These are phyloP conservation scores for Stomorhina lunata DNA, from an alignment of 2,888 invertebrate species.

Conservation along the genomic window DNA sequence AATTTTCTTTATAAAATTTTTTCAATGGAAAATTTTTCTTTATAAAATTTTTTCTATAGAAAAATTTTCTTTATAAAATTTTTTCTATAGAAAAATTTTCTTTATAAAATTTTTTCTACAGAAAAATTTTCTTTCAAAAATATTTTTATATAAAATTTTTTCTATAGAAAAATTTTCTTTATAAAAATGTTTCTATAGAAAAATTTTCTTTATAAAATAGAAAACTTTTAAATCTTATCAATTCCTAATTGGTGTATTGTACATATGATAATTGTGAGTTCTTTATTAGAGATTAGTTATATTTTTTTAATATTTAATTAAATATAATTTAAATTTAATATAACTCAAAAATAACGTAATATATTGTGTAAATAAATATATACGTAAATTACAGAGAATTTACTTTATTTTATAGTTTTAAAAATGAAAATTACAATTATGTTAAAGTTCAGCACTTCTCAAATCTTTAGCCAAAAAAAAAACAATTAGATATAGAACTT, in stretches of 20 bases:
- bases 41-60: too few relatives aligned
- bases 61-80: too few relatives aligned
- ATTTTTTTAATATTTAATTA: background rate
- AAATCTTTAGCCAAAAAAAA: background rate
- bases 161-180: too few relatives aligned
- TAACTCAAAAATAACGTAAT: constrained; percentile 6
- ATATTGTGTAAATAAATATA: constrained; percentile 30
- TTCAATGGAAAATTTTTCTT: too few relatives aligned
- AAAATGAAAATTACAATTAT: background rate
- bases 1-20: too few relatives aligned
- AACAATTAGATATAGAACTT: background rate
- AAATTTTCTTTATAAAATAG: too few relatives aligned
- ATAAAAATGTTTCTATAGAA: too few relatives aligned
- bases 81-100: too few relatives aligned
- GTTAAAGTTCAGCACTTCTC: background rate
- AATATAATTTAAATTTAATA: constrained; percentile 3
- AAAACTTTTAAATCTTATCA: background rate
- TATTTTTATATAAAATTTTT: too few relatives aligned
- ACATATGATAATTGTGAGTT: constrained; percentile 22
- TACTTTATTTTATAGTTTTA: constrained; percentile 20
- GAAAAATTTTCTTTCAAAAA: too few relatives aligned
- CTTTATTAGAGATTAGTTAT: constrained; percentile 29
- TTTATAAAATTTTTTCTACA: too few relatives aligned
- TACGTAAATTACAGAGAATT: constrained; percentile 44
- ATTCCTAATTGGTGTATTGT: constrained; percentile 31